Evolutionary conservation across 2,888 invertebrate species (phyloP).

Genomic region (Zootermopsis nevadensis): DNA sequence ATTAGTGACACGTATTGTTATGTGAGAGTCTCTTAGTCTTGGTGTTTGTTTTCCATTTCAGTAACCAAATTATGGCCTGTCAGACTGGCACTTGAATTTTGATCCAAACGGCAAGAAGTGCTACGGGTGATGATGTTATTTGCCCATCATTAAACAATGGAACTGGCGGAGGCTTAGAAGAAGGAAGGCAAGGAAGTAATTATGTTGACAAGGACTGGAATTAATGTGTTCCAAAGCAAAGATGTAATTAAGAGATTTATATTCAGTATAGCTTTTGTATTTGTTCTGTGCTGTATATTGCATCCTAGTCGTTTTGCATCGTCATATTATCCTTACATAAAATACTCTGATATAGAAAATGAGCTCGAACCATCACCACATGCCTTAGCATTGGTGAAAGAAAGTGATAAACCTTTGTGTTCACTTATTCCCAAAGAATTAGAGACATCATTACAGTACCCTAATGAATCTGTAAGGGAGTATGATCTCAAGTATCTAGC

Average conservation of each 20-base stretch:
- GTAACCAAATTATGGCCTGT: too few species aligned
- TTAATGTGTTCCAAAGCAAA: slow-evolving; percentile 6
- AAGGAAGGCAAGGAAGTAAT: not conserved
- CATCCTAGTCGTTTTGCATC: slow-evolving; percentile 51
- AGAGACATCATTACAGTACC: slow-evolving; percentile 42
- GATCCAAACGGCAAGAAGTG: too few species aligned
- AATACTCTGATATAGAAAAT: slow-evolving; percentile 43
- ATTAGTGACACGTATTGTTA: too few species aligned
- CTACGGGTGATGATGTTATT: too few species aligned
- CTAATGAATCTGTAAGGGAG: slow-evolving; percentile 34
- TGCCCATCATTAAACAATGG: too few species aligned
- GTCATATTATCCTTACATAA: slow-evolving; percentile 46
- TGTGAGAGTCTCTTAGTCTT: too few species aligned
- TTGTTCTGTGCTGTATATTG: slow-evolving; percentile 22
- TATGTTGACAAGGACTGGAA: not conserved
- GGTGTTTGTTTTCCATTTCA: too few species aligned
- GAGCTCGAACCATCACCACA: slow-evolving; percentile 48
- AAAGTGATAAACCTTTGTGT: slow-evolving; percentile 43
- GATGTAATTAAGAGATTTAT: slow-evolving; percentile 7
- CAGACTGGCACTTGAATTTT: too few species aligned
- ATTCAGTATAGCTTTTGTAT: not conserved
- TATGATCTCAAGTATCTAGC: slow-evolving; percentile 36
- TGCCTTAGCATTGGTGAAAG: slow-evolving; percentile 35
- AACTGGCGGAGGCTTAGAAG: too few species aligned
- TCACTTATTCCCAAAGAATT: slow-evolving; percentile 17